These are phyloP conservation scores for Zootermopsis nevadensis DNA, from an alignment of 2,888 invertebrate species.

Conservation along the genomic window DNA sequence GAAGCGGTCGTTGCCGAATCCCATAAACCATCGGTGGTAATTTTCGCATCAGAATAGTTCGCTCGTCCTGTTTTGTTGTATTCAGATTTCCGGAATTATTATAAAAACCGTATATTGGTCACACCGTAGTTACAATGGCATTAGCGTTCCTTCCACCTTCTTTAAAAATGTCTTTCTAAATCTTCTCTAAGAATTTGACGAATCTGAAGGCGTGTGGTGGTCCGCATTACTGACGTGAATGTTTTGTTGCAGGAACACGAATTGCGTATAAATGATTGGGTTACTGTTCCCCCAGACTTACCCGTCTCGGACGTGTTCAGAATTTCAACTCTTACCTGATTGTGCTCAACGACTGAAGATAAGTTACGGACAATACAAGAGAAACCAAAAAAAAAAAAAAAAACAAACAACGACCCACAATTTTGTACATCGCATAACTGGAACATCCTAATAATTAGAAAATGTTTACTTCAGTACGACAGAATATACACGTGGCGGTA, in stretches of 20 bases:
- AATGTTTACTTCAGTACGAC: slow-evolving; percentile 19
- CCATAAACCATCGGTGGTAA: no score
- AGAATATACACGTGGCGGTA: no score
- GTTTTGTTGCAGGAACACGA: background rate
- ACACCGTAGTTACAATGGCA: no score
- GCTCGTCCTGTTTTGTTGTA: no score
- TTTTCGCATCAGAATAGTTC: no score
- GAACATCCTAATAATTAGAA: slow-evolving; percentile 17
- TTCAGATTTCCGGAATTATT: no score
- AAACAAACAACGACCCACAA: slow-evolving; percentile 10
- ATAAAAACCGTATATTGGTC: no score
- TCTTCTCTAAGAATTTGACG: background rate
- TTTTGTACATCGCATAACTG: background rate
- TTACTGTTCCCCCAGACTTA: background rate
- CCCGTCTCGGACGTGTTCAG: slow-evolving; percentile 23
- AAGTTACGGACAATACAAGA: slow-evolving; percentile 29
- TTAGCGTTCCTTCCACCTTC: no score
- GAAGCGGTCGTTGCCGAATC: no score
- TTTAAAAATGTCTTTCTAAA: no score
- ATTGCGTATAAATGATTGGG: slow-evolving; percentile 32
- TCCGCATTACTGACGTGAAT: background rate
- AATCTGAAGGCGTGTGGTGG: background rate
- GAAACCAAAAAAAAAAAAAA: no score
- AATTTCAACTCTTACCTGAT: slow-evolving; percentile 19
- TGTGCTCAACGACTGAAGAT: slow-evolving; percentile 20